A percentile compares a stretch with the other conserved stretches of the same genome.
Evolutionary conservation across 2,888 invertebrate species (phyloP).

Genomic region (Octodonta nipae): DNA sequence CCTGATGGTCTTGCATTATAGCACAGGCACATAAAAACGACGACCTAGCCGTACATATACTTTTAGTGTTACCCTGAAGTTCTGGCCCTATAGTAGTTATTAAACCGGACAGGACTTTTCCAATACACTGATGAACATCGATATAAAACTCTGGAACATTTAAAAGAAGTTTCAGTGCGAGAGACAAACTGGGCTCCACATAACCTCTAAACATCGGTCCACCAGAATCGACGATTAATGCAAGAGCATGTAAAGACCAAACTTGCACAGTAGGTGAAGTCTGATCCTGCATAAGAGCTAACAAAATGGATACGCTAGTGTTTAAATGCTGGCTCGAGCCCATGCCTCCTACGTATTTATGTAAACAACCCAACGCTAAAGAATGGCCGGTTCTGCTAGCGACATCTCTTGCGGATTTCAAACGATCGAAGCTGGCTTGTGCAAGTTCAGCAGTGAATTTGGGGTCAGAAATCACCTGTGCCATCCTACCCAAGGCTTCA

Average conservation of each 20-base stretch:
- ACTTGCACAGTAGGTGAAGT: slow-evolving; percentile 92
- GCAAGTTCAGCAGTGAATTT: slow-evolving; percentile 80
- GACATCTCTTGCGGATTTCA: slow-evolving; percentile 77
- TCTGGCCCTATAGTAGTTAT: slow-evolving; percentile 98
- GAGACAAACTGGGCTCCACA: slow-evolving; percentile 83
- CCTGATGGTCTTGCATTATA: slow-evolving; percentile 77
- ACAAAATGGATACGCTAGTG: slow-evolving; percentile 84
- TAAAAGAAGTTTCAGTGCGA: slow-evolving; percentile 78
- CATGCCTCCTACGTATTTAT: slow-evolving; percentile 89
- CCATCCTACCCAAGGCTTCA: slow-evolving; percentile 86
- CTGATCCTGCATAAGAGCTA: slow-evolving; percentile 87
- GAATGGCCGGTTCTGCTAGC: slow-evolving; percentile 77
- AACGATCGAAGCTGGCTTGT: slow-evolving; percentile 75
- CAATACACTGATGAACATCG: slow-evolving; percentile 86
- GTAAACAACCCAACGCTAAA: slow-evolving; percentile 87
- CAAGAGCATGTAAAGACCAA: slow-evolving; percentile 92
- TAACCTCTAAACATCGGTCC: slow-evolving; percentile 98
- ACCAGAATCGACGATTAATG: slow-evolving; percentile 91
- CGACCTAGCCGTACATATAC: slow-evolving; percentile 61
- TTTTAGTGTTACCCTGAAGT: slow-evolving; percentile 69
- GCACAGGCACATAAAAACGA: slow-evolving; percentile 89
- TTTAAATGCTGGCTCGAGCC: slow-evolving; percentile 89
- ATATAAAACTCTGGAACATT: slow-evolving; percentile 82
- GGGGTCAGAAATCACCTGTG: slow-evolving; percentile 76
- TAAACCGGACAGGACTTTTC: slow-evolving; percentile 82